Evolutionary conservation across 2,888 invertebrate genomes (phyloP), one percentile per base, ranked within the genome.

Genomic region (Brachyptera risi): DNA sequence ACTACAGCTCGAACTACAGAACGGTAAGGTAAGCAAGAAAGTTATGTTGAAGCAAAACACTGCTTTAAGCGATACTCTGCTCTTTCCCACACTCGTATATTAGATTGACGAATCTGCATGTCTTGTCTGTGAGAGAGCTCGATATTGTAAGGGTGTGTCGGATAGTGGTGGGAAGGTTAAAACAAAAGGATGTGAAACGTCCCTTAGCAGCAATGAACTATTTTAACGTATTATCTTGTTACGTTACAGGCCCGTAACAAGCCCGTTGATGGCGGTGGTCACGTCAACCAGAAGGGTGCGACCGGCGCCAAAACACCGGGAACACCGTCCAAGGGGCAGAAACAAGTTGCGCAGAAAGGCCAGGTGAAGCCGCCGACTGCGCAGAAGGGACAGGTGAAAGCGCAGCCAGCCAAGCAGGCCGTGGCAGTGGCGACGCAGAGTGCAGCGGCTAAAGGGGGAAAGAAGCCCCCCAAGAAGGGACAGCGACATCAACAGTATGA

Each of bases 401-500:
- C 83, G 3, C 83, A 69, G 59, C 68, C 68, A n/a, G 38, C 56
- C 35, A 66, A 67, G 56, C 19, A 15, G n/a, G 56, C 42, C n/a
- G 60, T 44, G 17, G 51, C 50, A 2, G 31, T 44, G 5, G 54
- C 35, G 37, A 37, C 21, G 2, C 56, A 47, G 11, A 60, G 24
- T 11, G 19, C 63, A 82, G 47, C 80, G 81, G 0, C 83, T 83
- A 81, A 80, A 0, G 82, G 80, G 0, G 80, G 80, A 60, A 83
- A 82, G 65, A 83, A 85, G 67, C 80, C 83, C 38, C 66, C 65
- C 47, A 87, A 88, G 78, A 86, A 86, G 74, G 88, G 88, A 13
- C 86, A 89, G 70, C 84, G 87, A 70, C 86, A 90, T 68, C 89
- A 89, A 71, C 88, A 87, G 72, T 87, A 90, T 69, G 90, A 91